These are phyloP conservation scores for Parazoanthus swiftii DNA, from an alignment of 92 coral and sea anemone species.

Conservation along the genomic window DNA sequence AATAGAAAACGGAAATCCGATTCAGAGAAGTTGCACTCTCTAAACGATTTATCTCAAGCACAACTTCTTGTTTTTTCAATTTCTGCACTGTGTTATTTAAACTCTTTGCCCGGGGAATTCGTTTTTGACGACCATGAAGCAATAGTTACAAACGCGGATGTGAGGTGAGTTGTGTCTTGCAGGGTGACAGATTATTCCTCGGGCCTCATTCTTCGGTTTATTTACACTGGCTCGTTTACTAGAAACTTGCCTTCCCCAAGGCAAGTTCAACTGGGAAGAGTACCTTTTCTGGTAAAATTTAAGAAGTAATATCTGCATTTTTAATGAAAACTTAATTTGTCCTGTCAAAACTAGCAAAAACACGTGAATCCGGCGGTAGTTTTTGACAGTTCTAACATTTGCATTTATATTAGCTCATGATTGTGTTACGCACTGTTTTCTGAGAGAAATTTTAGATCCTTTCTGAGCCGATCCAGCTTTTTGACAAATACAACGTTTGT, in stretches of 20 bases:
- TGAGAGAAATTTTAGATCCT: neutral
- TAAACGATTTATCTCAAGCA: neutral
- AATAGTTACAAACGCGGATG: constrained; percentile 69
- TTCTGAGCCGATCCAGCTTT: neutral
- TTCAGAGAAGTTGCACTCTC: neutral
- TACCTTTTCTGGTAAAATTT: neutral
- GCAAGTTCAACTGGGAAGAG: neutral
- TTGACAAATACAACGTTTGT: neutral
- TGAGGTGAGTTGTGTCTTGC: constrained; percentile 54
- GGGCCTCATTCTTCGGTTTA: neutral
- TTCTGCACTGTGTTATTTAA: constrained; percentile 60
- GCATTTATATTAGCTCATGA: neutral
- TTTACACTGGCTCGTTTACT: neutral
- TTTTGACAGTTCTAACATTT: neutral
- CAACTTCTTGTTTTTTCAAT: constrained; percentile 44
- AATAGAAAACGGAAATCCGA: constrained; percentile 3
- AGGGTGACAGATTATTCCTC: neutral
- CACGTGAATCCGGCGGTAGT: neutral
- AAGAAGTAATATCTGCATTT: neutral
- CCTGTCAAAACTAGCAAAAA: constrained; percentile 5
- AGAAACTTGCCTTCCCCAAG: neutral
- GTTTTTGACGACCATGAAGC: constrained; percentile 87
- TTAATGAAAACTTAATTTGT: constrained; percentile 1
- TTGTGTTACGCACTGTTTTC: neutral
- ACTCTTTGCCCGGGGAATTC: constrained; percentile 70